Base-by-base conservation (phyloP, 2,888 invertebrate genomes). In the Plutella xylostella region DNA sequence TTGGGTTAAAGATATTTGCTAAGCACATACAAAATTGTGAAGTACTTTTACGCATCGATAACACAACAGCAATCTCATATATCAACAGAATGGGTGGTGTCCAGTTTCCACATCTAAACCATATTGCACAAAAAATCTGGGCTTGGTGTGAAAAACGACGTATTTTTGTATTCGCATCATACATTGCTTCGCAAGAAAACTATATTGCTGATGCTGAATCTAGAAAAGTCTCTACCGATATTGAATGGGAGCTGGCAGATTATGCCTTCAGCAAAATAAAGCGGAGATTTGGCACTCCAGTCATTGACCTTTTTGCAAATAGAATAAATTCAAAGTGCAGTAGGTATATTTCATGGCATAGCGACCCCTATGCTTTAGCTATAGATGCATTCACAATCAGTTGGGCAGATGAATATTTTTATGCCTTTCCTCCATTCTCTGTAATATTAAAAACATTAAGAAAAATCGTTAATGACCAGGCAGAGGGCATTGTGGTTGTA, bases 391-490 rank as follows among this genome's bases (percentile, higher is more conserved):
- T 21, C 15, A 25, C 39, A 22, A 11, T 22, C 12, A n/a, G 14
- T 11, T 39, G 22, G 22, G 12, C 21, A n/a, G 22, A 22, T 4
- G 12, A 28, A 25, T 12, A 15, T 14, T n/a, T 43, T 44, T 25
- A 42, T 42, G 7, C 28, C 28, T 18, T 31, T 28, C 2, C 40
- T 33, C 28, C 20, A 18, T 40, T 41, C 34, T 40, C 22, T 19
- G 14, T 17, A 34, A 30, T 20, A 41, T 45, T 35, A 19, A 43
- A 30, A 22, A 33, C 14, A 35, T 18, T 68, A 15, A 43, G 51
- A 42, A 65, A 66, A 49, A 61, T 67, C 22, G 51, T 50, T n/a
- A 28, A 35, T 2, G 60, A 68, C 21, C 51, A 49, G 38, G 57
- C 63, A 3, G 44, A 42, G 19, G 61, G 60, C 2, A 57, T 65